phyloP scores from a whole-genome alignment of 2,888 invertebrate species.

The Tetheella fluctuosa region DNA sequence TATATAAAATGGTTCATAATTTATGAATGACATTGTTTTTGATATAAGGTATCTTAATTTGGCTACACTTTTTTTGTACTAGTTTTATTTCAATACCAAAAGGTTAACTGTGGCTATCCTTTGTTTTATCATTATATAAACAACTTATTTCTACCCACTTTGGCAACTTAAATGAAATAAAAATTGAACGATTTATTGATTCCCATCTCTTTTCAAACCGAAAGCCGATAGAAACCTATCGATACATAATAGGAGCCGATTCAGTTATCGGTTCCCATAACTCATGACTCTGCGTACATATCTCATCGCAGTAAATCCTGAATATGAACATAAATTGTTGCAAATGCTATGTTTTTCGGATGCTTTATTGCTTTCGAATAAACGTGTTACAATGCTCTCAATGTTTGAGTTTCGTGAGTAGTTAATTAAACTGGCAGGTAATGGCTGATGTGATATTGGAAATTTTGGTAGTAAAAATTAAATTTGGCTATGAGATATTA shows the following conservation, averaged over 20 bases:
- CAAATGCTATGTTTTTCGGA: conserved; percentile 67
- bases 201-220: background rate
- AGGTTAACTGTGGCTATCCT: too few species aligned
- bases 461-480: too few species aligned
- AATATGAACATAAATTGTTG: conserved; percentile 61
- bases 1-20: too few species aligned
- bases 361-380: conserved; percentile 62
- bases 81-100: too few species aligned
- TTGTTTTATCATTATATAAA: too few species aligned
- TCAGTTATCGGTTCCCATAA: conserved; percentile 39
- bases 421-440: background rate
- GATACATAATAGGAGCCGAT: conserved; percentile 26
- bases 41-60: too few species aligned
- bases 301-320: conserved; percentile 67
- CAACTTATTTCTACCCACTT: too few species aligned
- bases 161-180: too few species aligned
- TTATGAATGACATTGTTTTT: too few species aligned
- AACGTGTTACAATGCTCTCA: conserved; percentile 40
- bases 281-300: conserved; percentile 51
- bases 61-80: too few species aligned
- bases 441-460: background rate
- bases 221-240: conserved; percentile 17
- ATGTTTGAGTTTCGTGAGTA: conserved; percentile 14
- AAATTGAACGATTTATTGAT: background rate
- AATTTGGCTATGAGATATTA: too few species aligned